Evolutionary conservation across 2,113 vertebrate genomes (phyloP).

Genomic region (Chascanopsetta lugubris): DNA sequence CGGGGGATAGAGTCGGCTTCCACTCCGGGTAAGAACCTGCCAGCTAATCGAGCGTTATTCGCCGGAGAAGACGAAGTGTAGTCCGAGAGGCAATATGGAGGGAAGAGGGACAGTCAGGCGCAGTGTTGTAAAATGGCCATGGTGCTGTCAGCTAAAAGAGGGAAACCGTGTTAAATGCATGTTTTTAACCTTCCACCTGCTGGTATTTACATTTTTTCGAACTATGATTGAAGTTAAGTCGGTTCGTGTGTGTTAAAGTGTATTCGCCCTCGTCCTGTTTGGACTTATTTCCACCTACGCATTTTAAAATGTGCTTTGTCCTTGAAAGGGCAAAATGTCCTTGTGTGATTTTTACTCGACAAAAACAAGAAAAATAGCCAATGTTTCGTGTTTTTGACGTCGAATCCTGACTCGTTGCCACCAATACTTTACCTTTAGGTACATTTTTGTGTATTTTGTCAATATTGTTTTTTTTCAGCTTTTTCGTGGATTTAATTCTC

Average conservation of each 20-base stretch:
- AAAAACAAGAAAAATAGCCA: constrained; percentile 46
- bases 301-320: constrained; percentile 87
- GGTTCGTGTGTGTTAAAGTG: constrained; percentile 17
- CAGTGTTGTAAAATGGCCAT: constrained; percentile 84
- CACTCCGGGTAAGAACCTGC: constrained; percentile 76
- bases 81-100: constrained; percentile 80
- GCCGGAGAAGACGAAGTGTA: constrained; percentile 26
- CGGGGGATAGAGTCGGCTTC: constrained; percentile 39
- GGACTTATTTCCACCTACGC: constrained; percentile 79
- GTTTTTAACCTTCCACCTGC: constrained; percentile 5
- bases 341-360: constrained; percentile 68
- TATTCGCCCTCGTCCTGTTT: constrained; percentile 54
- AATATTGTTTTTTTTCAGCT: constrained; percentile 41
- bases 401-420: constrained; percentile 6
- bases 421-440: constrained; percentile 22
- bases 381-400: constrained; percentile 29
- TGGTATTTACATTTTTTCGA: constrained; percentile 37
- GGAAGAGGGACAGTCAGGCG: constrained; percentile 74
- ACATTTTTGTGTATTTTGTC: constrained; percentile 57
- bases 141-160: constrained; percentile 68
- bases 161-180: constrained; percentile 16
- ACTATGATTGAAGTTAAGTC: constrained; percentile 25
- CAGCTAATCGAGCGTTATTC: constrained; percentile 39
- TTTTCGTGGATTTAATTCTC: constrained; percentile 38
- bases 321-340: constrained; percentile 83